Evolutionary conservation across 2,797 vertebrate genomes (phyloP).

Genomic region (Myoxocephalus aenaeus): DNA sequence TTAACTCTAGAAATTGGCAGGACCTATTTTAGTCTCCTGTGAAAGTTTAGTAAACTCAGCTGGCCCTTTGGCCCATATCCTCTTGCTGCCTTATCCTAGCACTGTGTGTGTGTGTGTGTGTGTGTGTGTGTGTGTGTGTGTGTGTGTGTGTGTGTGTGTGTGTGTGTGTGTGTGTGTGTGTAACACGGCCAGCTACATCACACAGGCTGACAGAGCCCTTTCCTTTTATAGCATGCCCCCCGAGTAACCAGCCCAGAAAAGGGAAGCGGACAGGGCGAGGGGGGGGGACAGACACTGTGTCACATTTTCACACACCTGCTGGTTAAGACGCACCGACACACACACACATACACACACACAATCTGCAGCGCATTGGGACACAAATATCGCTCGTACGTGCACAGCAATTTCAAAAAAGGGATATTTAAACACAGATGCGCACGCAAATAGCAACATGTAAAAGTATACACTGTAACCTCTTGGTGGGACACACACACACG

Average conservation of each 20-base stretch:
- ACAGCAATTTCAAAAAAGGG: not conserved
- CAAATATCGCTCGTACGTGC: not conserved
- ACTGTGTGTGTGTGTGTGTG: conserved; percentile 25
- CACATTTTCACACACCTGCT: conserved; percentile 69
- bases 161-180: conserved; percentile 29
- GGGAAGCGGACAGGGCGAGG: conserved; percentile 72
- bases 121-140: conserved; percentile 37
- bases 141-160: conserved; percentile 26
- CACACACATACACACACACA: conserved; percentile 9
- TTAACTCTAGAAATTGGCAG: conserved; percentile 41
- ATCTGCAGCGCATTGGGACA: not conserved
- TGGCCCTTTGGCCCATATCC: conserved; percentile 79
- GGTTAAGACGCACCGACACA: conserved; percentile 32
- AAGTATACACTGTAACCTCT: conserved; percentile 8
- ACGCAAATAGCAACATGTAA: conserved; percentile 35
- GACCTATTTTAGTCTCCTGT: conserved; percentile 78
- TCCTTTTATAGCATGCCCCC: conserved; percentile 84
- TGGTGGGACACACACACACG: not conserved
- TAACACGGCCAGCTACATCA: conserved; percentile 75
- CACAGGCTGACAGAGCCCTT: conserved; percentile 82
- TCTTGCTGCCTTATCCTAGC: conserved; percentile 59
- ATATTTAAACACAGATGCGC: not conserved
- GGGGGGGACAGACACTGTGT: conserved; percentile 65
- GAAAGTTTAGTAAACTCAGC: conserved; percentile 84
- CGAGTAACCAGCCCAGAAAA: conserved; percentile 84